A percentile compares a stretch with the other conserved stretches of the same genome.
Conservation (phyloP, 2,797 vertebrate species). For the Poliocrania exsul region DNA sequence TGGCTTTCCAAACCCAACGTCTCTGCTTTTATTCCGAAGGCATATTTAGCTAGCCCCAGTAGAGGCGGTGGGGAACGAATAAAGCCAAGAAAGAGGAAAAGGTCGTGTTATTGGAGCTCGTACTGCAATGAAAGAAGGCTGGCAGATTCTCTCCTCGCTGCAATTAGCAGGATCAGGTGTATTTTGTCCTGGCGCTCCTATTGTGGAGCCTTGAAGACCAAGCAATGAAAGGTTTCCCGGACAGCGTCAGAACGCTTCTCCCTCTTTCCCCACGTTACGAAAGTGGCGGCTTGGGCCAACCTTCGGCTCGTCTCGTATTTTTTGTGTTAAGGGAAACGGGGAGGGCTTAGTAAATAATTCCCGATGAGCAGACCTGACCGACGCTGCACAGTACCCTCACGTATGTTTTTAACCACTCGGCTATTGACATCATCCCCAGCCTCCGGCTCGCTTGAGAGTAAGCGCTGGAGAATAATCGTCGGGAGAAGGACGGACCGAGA, state of each 20-base stretch:
- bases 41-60: neutral
- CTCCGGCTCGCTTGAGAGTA: neutral
- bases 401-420: neutral
- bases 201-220: neutral
- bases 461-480: fast-evolving
- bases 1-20: neutral
- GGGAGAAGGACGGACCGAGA: neutral
- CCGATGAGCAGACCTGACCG: neutral
- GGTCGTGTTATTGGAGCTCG: neutral
- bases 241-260: neutral
- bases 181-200: neutral
- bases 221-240: fast-evolving
- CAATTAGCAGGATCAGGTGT: neutral
- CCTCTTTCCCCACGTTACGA: neutral
- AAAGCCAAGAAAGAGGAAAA: neutral
- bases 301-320: neutral
- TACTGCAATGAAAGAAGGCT: neutral
- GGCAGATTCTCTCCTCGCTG: neutral
- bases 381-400: neutral
- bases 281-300: neutral
- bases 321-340: neutral
- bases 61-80: neutral
- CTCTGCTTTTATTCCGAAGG: neutral
- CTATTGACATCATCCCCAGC: neutral
- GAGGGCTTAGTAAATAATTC: neutral